Conservation (phyloP, 1,140 invertebrate species). For the Eupeodes corollae region DNA sequence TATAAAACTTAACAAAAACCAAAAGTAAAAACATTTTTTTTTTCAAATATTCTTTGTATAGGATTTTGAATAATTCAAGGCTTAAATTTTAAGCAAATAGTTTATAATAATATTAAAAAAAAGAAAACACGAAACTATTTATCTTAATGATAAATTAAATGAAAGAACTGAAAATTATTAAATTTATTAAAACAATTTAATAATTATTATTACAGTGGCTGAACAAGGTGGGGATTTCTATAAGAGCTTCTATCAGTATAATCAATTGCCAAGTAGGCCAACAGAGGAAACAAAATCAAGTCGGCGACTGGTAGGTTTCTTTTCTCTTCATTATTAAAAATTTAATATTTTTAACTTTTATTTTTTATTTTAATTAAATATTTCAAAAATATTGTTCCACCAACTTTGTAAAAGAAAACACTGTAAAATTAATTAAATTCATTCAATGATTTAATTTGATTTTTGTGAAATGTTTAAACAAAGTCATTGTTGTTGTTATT, state of each 20-base stretch:
- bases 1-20: slow-evolving; percentile 18
- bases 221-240: slow-evolving; percentile 63
- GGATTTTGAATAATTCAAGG: no score
- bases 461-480: no score
- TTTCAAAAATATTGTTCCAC: slow-evolving; percentile 3
- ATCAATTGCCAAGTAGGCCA: slow-evolving; percentile 24
- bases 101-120: background rate
- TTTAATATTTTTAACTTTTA: background rate
- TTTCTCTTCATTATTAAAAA: background rate
- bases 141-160: slow-evolving; percentile 3
- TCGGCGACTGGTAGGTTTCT: slow-evolving; percentile 54
- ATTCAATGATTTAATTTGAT: no score
- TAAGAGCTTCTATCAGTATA: slow-evolving; percentile 44
- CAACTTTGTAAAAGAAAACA: background rate
- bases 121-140: background rate
- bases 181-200: slow-evolving; percentile 27
- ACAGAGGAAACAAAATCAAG: slow-evolving; percentile 44
- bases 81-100: no score
- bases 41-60: background rate
- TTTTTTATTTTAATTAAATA: no score
- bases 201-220: slow-evolving; percentile 56
- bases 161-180: slow-evolving; percentile 8
- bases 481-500: background rate
- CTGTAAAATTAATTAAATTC: no score
- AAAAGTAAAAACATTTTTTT: background rate